Conservation (phyloP, 2,888 invertebrate species). For the Pycnomerus fuliginosus region DNA sequence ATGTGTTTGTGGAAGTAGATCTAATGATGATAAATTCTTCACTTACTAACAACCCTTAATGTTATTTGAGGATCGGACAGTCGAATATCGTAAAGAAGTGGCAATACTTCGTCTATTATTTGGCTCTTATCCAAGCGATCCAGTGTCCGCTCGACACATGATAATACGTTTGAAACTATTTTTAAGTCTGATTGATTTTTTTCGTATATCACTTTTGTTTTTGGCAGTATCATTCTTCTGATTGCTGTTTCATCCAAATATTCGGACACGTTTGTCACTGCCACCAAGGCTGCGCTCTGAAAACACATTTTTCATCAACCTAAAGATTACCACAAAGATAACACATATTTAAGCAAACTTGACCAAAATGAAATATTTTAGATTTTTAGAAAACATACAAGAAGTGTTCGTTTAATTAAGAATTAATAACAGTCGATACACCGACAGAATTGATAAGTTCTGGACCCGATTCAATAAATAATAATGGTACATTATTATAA, state of each 20-base stretch:
- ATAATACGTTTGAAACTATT: constrained; percentile 75
- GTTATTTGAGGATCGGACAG: constrained; percentile 87
- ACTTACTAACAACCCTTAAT: constrained; percentile 91
- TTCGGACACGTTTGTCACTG: constrained; percentile 81
- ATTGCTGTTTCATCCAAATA: constrained; percentile 81
- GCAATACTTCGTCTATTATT: constrained; percentile 88
- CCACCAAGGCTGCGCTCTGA: constrained; percentile 86
- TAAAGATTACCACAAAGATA: no score
- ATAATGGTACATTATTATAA: no score
- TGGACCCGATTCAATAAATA: no score
- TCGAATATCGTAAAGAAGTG: constrained; percentile 81
- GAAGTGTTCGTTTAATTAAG: no score
- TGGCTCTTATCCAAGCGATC: constrained; percentile 82
- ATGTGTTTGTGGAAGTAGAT: no score
- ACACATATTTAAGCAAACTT: no score
- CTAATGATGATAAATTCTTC: no score
- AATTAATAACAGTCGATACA: no score
- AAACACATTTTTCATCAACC: no score
- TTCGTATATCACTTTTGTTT: constrained; percentile 78
- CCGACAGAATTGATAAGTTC: no score
- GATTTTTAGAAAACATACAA: no score
- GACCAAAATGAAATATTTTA: background rate
- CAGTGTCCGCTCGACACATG: constrained; percentile 78
- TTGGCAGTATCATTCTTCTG: constrained; percentile 76
- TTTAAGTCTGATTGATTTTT: constrained; percentile 78